Conservation (phyloP, 2,113 vertebrate species). For the Petrocephalus microphthalmus region DNA sequence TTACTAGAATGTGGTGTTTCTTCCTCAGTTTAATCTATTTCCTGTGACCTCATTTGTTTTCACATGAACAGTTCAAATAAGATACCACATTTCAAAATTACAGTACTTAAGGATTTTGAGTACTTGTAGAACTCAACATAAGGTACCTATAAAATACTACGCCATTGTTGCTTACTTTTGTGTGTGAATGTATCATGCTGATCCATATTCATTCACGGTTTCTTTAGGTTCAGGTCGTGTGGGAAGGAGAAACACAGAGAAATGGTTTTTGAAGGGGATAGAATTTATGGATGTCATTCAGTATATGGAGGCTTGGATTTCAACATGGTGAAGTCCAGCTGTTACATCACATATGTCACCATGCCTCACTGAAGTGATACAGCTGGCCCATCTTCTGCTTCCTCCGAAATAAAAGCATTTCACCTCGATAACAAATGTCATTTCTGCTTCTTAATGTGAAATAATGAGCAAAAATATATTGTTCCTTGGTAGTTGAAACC, state of each 20-base stretch:
- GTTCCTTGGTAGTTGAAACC: neutral
- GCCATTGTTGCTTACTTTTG: neutral
- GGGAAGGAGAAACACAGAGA: neutral
- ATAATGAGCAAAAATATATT: neutral
- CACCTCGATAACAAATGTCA: neutral
- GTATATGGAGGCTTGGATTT: neutral
- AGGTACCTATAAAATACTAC: neutral
- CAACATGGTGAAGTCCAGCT: neutral
- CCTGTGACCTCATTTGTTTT: neutral
- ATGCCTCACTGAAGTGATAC: neutral
- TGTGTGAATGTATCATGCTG: neutral
- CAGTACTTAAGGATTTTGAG: neutral
- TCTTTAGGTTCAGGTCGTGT: too few species aligned
- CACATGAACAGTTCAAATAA: neutral
- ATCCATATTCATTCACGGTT: neutral
- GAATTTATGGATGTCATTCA: neutral
- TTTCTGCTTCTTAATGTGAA: neutral
- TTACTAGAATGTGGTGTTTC: neutral
- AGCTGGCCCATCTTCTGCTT: neutral
- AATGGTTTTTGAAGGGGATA: neutral
- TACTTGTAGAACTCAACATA: neutral
- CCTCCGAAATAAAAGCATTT: neutral
- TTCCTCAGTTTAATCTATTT: neutral
- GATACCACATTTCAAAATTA: neutral
- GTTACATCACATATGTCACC: neutral